These are phyloP conservation scores for Crotalus viridis DNA, from an alignment of 2,113 vertebrate genomes.

Conservation along the genomic window DNA sequence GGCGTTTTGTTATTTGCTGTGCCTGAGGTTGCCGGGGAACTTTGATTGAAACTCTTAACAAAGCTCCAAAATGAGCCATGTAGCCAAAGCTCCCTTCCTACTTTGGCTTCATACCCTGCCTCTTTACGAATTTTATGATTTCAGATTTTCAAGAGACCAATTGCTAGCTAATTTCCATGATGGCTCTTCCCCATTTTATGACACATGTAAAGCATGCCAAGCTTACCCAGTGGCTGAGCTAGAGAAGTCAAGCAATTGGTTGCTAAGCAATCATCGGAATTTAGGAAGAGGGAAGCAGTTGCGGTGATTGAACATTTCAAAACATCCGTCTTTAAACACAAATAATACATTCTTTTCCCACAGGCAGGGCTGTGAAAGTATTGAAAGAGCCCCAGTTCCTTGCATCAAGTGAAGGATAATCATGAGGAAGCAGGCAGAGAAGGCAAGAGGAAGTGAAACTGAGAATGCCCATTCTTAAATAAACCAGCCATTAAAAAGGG, in stretches of 20 bases:
- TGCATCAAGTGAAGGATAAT: background rate
- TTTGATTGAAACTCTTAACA: constrained; percentile 39
- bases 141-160: constrained; percentile 3
- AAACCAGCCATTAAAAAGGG: background rate
- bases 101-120: background rate
- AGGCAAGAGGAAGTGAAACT: background rate
- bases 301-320: background rate
- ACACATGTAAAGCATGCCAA: background rate
- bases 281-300: background rate
- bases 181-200: constrained; percentile 5
- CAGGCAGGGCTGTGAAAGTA: background rate
- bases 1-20: constrained; percentile 38
- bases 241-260: background rate
- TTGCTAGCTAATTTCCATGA: constrained; percentile 44
- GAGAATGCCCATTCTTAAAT: background rate
- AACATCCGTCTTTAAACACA: constrained; percentile 4
- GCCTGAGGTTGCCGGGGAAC: constrained; percentile 43
- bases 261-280: constrained; percentile 17
- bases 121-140: constrained; percentile 10
- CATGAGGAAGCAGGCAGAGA: background rate
- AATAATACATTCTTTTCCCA: constrained; percentile 11
- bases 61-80: constrained; percentile 18
- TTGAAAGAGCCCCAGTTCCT: background rate
- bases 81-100: background rate
- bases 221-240: background rate